Percentiles rank a stretch among this genome's conserved stretches.
Evolutionary conservation across 2,888 invertebrate species (phyloP).

Genomic region (Alloscopus bannaensis): DNA sequence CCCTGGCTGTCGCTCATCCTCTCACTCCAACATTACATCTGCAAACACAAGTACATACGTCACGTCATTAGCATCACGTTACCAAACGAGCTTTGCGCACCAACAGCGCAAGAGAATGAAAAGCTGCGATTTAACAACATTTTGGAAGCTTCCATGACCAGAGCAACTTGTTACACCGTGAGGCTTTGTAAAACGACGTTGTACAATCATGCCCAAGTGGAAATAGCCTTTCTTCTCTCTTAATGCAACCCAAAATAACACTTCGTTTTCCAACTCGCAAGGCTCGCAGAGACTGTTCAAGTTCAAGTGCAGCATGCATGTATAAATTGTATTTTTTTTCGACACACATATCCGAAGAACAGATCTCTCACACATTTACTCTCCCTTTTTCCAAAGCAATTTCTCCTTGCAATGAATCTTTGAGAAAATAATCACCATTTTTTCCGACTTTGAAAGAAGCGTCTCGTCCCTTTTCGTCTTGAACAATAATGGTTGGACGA

Average conservation of each 20-base stretch:
- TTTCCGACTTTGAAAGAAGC: constrained; percentile 31
- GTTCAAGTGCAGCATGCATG: too few relatives aligned
- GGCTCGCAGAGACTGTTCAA: not conserved
- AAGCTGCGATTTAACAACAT: not conserved
- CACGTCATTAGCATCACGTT: too few relatives aligned
- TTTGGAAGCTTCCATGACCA: constrained; percentile 33
- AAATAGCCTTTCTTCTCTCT: not conserved
- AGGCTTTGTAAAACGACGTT: constrained; percentile 8
- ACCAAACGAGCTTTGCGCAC: too few relatives aligned
- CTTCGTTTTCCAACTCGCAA: constrained; percentile 9
- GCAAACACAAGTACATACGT: constrained; percentile 30
- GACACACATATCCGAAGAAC: not conserved
- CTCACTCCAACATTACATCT: constrained; percentile 55
- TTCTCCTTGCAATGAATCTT: constrained; percentile 21
- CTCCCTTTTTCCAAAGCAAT: too few relatives aligned
- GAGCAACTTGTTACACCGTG: constrained; percentile 27
- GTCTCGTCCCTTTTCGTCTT: too few relatives aligned
- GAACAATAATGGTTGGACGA: not conserved
- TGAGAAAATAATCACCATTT: constrained; percentile 23
- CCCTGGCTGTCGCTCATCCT: constrained; percentile 78
- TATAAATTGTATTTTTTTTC: too few relatives aligned
- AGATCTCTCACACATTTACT: too few relatives aligned
- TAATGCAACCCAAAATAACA: not conserved
- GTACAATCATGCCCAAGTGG: not conserved
- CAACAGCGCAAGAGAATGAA: too few relatives aligned